Base-by-base conservation (phyloP, 2,797 vertebrate species). In the Eulemur albifrons region DNA sequence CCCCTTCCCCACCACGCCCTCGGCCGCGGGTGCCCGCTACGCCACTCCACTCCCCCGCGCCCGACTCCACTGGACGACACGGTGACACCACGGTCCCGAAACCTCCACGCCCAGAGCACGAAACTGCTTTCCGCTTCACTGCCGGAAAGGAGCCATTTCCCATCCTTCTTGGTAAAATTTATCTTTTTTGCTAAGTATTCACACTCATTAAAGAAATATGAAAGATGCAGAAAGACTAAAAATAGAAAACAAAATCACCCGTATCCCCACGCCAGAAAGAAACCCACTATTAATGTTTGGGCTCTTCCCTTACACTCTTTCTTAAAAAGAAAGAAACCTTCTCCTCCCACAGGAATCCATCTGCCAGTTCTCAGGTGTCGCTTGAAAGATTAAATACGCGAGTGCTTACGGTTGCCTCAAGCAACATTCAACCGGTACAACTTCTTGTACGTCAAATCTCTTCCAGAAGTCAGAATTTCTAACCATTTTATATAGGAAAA, bases 141-240 rank as follows among this genome's bases (percentile, higher is more conserved):
- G n/a, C 23, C 57, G n/a, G 23, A 75, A 73, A 79, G 73, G 52
- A 86, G n/a, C 59, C 48, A 63, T 59, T 92, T 59, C 17, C 52
- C 59, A 40, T 27, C 79, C 30, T 40, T 75, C 54, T 72, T 32
- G 45, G 21, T 23, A n/a, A 82, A 79, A 76, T 72, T 63, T 48
- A 32, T 85, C 43, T 20, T 75, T 88, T 89, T 90, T 25, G 12
- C 59, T 75, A 86, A 54, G 27, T 93, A 83, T 40, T 86, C 76
- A 63, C 18, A 52, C 40, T 81, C 48, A 63, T 87, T 90, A 81
- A 81, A 92, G 72, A 95, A 90, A 82, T 79, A 90, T 30, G n/a
- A 45, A 85, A 88, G 61, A 72, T 79, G 15, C 35, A 76, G 50
- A 96, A 95, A 97, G 76, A 93, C 65, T 76, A 75, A 87, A 93